phyloP scores from a whole-genome alignment of 2,113 vertebrate species.

The human region DNA sequence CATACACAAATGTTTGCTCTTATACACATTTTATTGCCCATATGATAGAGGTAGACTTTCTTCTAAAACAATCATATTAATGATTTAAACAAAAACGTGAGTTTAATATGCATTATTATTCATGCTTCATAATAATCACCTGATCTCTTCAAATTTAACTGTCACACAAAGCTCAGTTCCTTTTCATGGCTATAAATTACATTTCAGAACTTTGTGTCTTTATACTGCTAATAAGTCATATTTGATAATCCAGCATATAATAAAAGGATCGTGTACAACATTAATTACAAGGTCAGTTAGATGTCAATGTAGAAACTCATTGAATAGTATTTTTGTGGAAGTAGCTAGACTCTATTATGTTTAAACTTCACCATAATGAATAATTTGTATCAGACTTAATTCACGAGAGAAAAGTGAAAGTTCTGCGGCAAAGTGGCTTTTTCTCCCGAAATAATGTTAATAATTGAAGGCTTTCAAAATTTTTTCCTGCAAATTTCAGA shows the following conservation, averaged over 20 bases:
- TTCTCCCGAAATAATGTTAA: slow-evolving; percentile 21
- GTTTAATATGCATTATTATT: slow-evolving; percentile 58
- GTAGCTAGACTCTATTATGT: background rate
- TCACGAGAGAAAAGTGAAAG: slow-evolving; percentile 47
- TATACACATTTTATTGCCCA: background rate
- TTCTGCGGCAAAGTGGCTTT: slow-evolving; percentile 28
- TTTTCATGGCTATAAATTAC: slow-evolving; percentile 71
- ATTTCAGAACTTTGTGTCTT: slow-evolving; percentile 59
- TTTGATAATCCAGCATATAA: slow-evolving; percentile 63
- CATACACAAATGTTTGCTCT: slow-evolving; percentile 44
- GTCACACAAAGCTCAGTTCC: slow-evolving; percentile 52
- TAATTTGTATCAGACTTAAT: slow-evolving; percentile 16
- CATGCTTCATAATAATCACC: slow-evolving; percentile 54
- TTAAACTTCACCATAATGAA: background rate
- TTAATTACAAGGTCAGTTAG: slow-evolving; percentile 68
- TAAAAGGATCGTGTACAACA: slow-evolving; percentile 47
- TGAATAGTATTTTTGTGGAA: background rate
- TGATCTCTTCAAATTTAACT: slow-evolving; percentile 67
- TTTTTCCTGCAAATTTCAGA: slow-evolving; percentile 9
- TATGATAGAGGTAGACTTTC: slow-evolving; percentile 26
- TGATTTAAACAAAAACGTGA: slow-evolving; percentile 42
- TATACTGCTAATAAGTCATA: slow-evolving; percentile 45
- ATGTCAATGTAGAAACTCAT: slow-evolving; percentile 56
- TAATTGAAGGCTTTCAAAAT: slow-evolving; percentile 56
- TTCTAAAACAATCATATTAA: slow-evolving; percentile 59